Evolutionary conservation across 2,113 vertebrate species (phyloP).

Genomic region (Sylvilagus bachmani): DNA sequence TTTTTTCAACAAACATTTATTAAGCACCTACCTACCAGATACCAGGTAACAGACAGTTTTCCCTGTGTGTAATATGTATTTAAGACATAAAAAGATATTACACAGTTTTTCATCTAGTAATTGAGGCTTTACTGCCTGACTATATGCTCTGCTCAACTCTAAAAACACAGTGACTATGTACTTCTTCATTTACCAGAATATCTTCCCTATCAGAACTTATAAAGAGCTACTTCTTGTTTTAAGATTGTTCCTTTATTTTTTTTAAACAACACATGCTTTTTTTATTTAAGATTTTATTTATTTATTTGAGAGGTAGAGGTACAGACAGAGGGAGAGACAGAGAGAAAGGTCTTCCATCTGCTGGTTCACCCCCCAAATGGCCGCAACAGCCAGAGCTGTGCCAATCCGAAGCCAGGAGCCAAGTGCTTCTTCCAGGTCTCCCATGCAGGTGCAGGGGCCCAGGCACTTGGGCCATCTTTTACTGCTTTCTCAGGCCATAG

Average conservation of each 20-base stretch:
- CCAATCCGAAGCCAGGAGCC: no score
- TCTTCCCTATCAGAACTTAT: neutral
- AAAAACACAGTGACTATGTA: neutral
- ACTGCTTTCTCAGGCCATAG: no score
- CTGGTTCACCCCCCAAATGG: no score
- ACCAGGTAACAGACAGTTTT: neutral
- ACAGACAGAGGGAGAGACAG: no score
- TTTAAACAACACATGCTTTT: neutral
- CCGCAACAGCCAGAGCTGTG: no score
- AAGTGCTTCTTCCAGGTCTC: no score
- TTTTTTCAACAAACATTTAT: slow-evolving; percentile 24
- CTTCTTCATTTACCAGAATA: slow-evolving; percentile 13
- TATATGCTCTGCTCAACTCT: neutral
- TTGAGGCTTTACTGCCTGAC: neutral
- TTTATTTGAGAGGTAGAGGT: no score
- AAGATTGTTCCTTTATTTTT: neutral
- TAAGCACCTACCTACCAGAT: neutral
- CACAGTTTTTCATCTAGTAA: neutral
- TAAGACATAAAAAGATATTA: slow-evolving; percentile 11
- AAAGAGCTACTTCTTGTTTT: slow-evolving; percentile 33
- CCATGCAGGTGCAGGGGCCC: no score
- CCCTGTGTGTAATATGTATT: neutral
- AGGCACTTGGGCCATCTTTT: no score
- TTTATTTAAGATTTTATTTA: no score
- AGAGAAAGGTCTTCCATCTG: no score